Base-by-base conservation (phyloP, 2,797 vertebrate species). In the Sebastes kiyomatsui region DNA sequence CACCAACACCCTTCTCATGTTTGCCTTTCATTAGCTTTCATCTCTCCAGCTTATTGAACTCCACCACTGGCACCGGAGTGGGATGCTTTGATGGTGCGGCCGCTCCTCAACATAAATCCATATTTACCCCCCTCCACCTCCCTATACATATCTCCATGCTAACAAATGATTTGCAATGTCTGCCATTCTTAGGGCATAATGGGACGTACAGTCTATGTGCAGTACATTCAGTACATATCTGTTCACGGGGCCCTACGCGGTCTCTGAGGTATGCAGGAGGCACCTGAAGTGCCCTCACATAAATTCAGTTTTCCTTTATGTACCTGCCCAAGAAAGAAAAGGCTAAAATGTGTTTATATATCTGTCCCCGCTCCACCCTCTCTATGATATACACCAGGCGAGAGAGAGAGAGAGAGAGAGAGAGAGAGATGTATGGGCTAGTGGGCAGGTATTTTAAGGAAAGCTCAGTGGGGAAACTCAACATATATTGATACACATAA, bases 11-110 rank as follows among this genome's bases (percentile, higher is more conserved):
- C 86, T 81, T 83, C 90, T 83, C 81, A 61, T 95, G 94, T 95
- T 95, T 96, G 94, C 92, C 93, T 94, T 96, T 96, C 95, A 96
- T 96, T 95, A 95, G 94, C 95, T 95, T 96, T 96, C 95, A 96
- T 95, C 95, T 94, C 88, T 90, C 78, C 88, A 85, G 90, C 90
- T 94, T 95, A 96, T 95, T 95, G 95, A 96, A 95, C 93, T 91
- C 87, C 90, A 95, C 94, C 93, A 95, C 92, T 90, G 92, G 94
- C 90, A 90, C 92, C 90, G 88, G 91, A 87, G 91, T 67, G 81
- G 72, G 90, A 86, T 90, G 90, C 94, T 96, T 95, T 95, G 94
- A 95, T 93, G 92, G 87, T 91, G 90, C 69, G 81, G 88, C 87
- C 66, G 87, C 88, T 92, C 77, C 81, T 91, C 87, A 52, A 94